Evolutionary conservation across 2,888 invertebrate genomes (phyloP).

Genomic region (Agriopis leucophaearia): DNA sequence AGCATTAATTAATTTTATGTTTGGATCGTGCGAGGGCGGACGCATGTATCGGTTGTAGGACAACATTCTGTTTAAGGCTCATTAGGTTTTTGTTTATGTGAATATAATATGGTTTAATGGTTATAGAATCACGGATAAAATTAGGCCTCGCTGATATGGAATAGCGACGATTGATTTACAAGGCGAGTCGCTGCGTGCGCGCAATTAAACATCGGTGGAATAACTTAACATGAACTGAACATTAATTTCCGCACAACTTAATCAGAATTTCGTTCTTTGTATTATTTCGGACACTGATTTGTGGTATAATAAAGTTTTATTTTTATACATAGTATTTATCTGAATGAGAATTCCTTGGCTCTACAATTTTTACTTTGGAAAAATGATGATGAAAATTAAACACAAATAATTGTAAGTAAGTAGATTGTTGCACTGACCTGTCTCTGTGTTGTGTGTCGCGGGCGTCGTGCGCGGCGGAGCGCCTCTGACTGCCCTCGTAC

Average conservation of each 20-base stretch:
- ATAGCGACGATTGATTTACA: conserved; percentile 27
- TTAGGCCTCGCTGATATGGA: conserved; percentile 30
- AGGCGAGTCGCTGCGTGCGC: conserved; percentile 20
- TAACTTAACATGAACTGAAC: conserved; percentile 16
- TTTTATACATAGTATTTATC: too few species aligned
- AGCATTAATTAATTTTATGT: conserved; percentile 73
- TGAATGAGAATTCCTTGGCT: not conserved
- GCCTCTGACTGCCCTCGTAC: conserved; percentile 89
- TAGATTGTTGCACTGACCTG: conserved; percentile 69
- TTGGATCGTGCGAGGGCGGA: conserved; percentile 62
- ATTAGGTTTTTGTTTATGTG: conserved; percentile 58
- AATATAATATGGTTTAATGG: conserved; percentile 46
- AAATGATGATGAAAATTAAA: not conserved
- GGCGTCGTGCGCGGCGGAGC: conserved; percentile 74
- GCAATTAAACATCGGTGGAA: conserved; percentile 20
- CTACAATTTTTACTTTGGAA: not conserved
- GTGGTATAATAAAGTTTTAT: not conserved
- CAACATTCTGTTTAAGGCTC: conserved; percentile 79
- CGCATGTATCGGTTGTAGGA: conserved; percentile 63
- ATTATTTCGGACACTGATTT: not conserved
- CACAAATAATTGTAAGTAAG: not conserved
- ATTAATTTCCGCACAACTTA: conserved; percentile 14
- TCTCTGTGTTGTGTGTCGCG: conserved; percentile 73
- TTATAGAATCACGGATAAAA: conserved; percentile 42
- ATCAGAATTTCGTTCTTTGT: not conserved